Evolutionary conservation across 2,113 vertebrate genomes (phyloP).

Genomic region (Nycticryphes semicollaris): DNA sequence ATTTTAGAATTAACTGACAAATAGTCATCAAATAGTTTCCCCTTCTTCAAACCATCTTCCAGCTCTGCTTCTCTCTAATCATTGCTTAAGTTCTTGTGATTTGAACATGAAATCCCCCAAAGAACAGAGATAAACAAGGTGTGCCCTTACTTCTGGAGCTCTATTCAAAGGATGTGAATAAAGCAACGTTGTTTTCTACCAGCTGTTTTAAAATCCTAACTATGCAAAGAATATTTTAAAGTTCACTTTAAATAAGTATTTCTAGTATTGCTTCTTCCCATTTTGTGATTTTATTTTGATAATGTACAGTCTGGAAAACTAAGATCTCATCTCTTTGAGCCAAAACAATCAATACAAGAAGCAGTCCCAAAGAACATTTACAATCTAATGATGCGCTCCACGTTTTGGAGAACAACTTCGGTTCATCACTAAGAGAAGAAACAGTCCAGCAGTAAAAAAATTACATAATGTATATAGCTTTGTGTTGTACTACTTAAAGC

Average conservation of each 20-base stretch:
- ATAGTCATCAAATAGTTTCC: not conserved
- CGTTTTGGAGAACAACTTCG: not conserved
- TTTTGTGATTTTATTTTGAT: not conserved
- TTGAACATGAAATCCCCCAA: not conserved
- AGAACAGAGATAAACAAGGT: not conserved
- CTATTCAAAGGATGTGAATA: not conserved
- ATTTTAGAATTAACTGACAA: not conserved
- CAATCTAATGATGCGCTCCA: not conserved
- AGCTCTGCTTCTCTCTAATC: not conserved
- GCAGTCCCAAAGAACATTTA: not conserved
- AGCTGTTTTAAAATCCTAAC: slow-evolving; percentile 7
- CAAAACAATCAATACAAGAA: not conserved
- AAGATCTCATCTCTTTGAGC: not conserved
- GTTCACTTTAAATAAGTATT: not conserved
- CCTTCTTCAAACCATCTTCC: not conserved
- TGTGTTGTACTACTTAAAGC: not conserved
- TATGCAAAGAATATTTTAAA: not conserved
- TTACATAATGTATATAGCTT: not conserved
- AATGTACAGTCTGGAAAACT: not conserved
- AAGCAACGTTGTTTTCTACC: not conserved
- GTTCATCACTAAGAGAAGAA: not conserved
- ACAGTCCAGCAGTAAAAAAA: not conserved
- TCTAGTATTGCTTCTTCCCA: not conserved
- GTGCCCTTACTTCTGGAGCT: not conserved
- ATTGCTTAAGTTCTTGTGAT: not conserved